phyloP scores from a whole-genome alignment of 2,113 vertebrate species.

The Anarrhichthys ocellatus region DNA sequence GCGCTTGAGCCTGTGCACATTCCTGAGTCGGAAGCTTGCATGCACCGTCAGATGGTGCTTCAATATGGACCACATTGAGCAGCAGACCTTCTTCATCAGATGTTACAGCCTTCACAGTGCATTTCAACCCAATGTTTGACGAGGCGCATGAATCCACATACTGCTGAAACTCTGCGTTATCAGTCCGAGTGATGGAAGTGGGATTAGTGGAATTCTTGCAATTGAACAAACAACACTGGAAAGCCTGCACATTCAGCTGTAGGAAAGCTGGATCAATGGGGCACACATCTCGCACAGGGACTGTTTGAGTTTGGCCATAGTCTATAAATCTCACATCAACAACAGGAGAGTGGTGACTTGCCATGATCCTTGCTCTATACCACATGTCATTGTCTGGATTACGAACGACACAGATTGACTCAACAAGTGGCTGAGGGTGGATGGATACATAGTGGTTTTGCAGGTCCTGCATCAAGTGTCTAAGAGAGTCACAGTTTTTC shows the following conservation, averaged over 20 bases:
- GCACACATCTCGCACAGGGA: conserved; percentile 50
- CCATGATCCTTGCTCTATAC: conserved; percentile 66
- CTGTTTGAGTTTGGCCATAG: conserved; percentile 54
- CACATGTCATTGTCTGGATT: conserved; percentile 64
- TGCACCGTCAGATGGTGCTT: conserved; percentile 37
- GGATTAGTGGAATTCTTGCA: not conserved
- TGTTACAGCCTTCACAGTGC: conserved; percentile 32
- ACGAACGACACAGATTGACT: conserved; percentile 45
- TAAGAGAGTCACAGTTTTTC: conserved; percentile 34
- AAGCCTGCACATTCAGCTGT: conserved; percentile 43
- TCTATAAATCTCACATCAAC: conserved; percentile 71
- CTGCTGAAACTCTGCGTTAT: conserved; percentile 45
- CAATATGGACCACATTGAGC: conserved; percentile 54
- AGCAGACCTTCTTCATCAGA: conserved; percentile 49
- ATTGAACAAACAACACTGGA: conserved; percentile 58
- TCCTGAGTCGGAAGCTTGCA: conserved; percentile 12
- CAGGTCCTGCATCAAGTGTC: conserved; percentile 55
- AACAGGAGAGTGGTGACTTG: conserved; percentile 22
- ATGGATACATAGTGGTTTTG: conserved; percentile 50
- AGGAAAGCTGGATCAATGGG: conserved; percentile 66
- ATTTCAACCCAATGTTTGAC: conserved; percentile 29
- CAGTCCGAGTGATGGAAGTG: not conserved
- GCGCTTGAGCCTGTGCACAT: conserved; percentile 61
- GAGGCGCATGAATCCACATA: conserved; percentile 27
- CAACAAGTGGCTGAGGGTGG: conserved; percentile 30